Conservation (phyloP, 2,113 vertebrate species). For the Phycodurus eques region DNA sequence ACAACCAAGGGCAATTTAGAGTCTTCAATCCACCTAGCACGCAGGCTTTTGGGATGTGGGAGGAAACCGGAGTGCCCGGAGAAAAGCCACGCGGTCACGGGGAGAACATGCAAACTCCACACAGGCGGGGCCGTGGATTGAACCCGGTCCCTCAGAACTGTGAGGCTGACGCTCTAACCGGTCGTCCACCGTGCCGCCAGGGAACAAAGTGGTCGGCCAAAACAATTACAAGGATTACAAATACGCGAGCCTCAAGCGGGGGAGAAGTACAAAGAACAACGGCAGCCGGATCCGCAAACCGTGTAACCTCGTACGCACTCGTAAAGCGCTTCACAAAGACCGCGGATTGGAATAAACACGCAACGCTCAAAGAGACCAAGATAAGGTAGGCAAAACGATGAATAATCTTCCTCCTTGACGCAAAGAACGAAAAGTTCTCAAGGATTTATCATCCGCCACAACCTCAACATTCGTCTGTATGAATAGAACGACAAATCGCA, state of each 20-base stretch:
- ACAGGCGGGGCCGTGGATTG: too few relatives aligned
- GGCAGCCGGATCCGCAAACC: not conserved
- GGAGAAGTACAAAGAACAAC: slow-evolving; percentile 6
- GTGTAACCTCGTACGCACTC: slow-evolving; percentile 29
- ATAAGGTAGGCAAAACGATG: slow-evolving; percentile 4
- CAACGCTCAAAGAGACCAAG: slow-evolving; percentile 3
- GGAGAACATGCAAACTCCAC: too few relatives aligned
- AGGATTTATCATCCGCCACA: slow-evolving; percentile 25
- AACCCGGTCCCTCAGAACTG: too few relatives aligned
- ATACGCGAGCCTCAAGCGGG: not conserved
- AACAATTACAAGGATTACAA: slow-evolving; percentile 31
- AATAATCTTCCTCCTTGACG: slow-evolving; percentile 4
- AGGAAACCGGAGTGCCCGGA: too few relatives aligned
- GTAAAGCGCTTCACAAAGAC: slow-evolving; percentile 27
- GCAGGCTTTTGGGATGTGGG: too few relatives aligned
- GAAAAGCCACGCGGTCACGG: too few relatives aligned
- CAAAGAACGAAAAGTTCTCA: slow-evolving; percentile 17
- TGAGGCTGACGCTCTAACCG: too few relatives aligned
- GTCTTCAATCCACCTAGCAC: too few relatives aligned
- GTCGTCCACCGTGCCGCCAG: not conserved
- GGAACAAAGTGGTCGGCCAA: slow-evolving; percentile 12
- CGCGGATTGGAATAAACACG: not conserved
- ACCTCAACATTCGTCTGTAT: slow-evolving; percentile 11
- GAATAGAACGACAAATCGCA: slow-evolving; percentile 20
- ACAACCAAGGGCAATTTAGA: too few relatives aligned